Conservation (phyloP, 2,797 vertebrate species). For the Poeciliopsis infans region DNA sequence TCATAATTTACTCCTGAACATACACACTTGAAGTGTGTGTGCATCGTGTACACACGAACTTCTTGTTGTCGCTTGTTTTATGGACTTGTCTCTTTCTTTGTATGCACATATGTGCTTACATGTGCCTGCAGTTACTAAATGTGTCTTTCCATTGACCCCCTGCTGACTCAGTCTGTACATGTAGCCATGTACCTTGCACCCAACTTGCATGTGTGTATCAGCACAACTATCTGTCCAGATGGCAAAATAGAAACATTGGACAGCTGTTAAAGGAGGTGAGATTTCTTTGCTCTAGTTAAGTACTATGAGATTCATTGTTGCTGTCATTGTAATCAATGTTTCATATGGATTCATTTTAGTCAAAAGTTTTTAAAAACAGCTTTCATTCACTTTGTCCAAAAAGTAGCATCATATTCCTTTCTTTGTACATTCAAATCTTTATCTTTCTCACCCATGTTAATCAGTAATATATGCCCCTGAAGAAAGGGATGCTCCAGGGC, state of each 20-base stretch:
- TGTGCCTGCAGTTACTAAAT: slow-evolving; percentile 48
- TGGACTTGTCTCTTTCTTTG: background rate
- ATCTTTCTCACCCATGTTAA: slow-evolving; percentile 13
- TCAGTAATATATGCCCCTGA: slow-evolving; percentile 54
- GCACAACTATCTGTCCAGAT: slow-evolving; percentile 73
- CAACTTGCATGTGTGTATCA: slow-evolving; percentile 59
- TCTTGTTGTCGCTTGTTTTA: background rate
- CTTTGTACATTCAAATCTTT: slow-evolving; percentile 1
- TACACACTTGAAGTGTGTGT: background rate
- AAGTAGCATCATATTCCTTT: slow-evolving; percentile 13
- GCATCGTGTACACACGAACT: slow-evolving; percentile 1
- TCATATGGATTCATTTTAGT: slow-evolving; percentile 12
- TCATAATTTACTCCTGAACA: background rate
- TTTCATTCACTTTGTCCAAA: background rate
- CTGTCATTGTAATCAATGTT: slow-evolving; percentile 8
- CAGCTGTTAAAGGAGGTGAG: slow-evolving; percentile 22
- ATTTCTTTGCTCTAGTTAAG: slow-evolving; percentile 19
- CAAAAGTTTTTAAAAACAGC: slow-evolving; percentile 16
- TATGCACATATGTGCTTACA: slow-evolving; percentile 12
- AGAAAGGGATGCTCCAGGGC: slow-evolving; percentile 52
- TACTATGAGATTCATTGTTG: slow-evolving; percentile 7
- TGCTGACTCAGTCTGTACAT: slow-evolving; percentile 55
- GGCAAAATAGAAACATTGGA: slow-evolving; percentile 59
- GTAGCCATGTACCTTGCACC: slow-evolving; percentile 62
- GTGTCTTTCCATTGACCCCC: slow-evolving; percentile 60